Percentiles rank a stretch among this genome's conserved stretches.
These are phyloP conservation scores for Monopis laevigella DNA, from an alignment of 2,888 invertebrate genomes.

Conservation along the genomic window DNA sequence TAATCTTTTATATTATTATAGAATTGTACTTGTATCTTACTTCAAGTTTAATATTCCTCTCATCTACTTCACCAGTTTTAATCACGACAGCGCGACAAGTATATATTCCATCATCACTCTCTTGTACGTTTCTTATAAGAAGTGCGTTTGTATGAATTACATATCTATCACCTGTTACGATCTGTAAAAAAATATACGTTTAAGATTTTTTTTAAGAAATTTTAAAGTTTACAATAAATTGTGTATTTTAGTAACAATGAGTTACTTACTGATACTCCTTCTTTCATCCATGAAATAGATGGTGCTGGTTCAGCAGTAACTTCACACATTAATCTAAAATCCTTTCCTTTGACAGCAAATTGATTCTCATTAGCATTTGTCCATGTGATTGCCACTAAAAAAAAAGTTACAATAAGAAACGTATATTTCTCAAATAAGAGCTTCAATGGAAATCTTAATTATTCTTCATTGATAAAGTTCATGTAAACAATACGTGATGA, in stretches of 20 bases:
- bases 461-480: no score
- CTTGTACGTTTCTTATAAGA: conserved; percentile 78
- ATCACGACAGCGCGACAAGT: conserved; percentile 88
- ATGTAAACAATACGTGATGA: no score
- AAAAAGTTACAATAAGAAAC: no score
- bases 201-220: not conserved
- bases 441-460: no score
- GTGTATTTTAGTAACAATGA: not conserved
- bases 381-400: conserved; percentile 85
- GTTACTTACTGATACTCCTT: conserved; percentile 71
- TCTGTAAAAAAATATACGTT: conserved; percentile 36
- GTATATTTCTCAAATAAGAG: no score
- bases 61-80: conserved; percentile 80
- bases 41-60: conserved; percentile 82
- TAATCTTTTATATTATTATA: not conserved
- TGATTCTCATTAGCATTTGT: conserved; percentile 86
- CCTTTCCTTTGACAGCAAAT: conserved; percentile 78
- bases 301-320: conserved; percentile 88
- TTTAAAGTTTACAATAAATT: no score
- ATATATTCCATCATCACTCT: conserved; percentile 87
- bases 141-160: conserved; percentile 80
- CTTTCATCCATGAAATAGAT: conserved; percentile 86
- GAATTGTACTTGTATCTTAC: conserved; percentile 38
- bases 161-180: conserved; percentile 75
- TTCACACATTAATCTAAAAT: conserved; percentile 83